phyloP scores from a whole-genome alignment of 2,888 invertebrate genomes.

The Tenthredo amoena region DNA sequence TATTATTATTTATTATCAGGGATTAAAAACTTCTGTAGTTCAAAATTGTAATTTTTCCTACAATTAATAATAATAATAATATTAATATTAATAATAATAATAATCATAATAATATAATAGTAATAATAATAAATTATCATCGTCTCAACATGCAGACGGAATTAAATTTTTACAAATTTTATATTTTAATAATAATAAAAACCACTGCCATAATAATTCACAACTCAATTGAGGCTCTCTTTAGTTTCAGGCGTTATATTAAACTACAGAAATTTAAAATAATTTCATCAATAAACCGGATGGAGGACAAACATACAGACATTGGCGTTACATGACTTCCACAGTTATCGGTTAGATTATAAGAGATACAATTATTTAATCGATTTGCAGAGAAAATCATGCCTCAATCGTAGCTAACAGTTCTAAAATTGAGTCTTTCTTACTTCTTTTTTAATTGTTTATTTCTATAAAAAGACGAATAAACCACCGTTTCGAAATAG shows the following conservation, averaged over 20 bases:
- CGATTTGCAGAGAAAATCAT: constrained; percentile 50
- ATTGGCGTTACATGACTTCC: constrained; percentile 46
- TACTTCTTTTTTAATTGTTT: neutral
- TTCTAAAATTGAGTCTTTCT: constrained; percentile 36
- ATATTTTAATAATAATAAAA: constrained; percentile 8
- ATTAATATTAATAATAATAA: constrained; percentile 3
- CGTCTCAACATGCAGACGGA: constrained; percentile 18
- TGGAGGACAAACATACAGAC: constrained; percentile 35
- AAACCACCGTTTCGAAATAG: neutral
- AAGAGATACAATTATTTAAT: constrained; percentile 47
- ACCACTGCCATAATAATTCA: neutral
- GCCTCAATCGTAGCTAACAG: constrained; percentile 42
- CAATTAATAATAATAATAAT: constrained; percentile 15
- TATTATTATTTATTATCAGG: constrained; percentile 21
- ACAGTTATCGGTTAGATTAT: constrained; percentile 50
- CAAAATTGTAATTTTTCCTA: constrained; percentile 13
- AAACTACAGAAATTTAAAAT: constrained; percentile 39
- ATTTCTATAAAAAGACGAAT: constrained; percentile 4
- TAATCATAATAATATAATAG: neutral
- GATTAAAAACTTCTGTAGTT: constrained; percentile 43
- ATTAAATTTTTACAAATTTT: constrained; percentile 24
- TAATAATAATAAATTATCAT: constrained; percentile 8
- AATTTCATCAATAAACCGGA: neutral
- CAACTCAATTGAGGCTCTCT: constrained; percentile 27
- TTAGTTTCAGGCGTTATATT: constrained; percentile 1